These are phyloP conservation scores for Crossaster papposus DNA, from an alignment of 53 echinoderm and acorn worm genomes.

Conservation along the genomic window DNA sequence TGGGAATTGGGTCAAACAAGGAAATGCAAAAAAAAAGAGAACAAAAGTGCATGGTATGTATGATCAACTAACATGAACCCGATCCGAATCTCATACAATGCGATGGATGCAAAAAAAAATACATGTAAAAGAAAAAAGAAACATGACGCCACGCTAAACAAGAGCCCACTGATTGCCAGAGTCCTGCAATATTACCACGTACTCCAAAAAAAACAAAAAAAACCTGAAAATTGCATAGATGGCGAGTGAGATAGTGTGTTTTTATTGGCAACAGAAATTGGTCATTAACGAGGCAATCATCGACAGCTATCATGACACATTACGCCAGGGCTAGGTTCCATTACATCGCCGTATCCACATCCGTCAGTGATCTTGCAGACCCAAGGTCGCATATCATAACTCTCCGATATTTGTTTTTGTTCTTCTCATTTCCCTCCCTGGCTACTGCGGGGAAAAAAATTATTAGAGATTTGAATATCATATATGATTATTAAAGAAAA, in stretches of 20 bases:
- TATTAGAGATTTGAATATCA: background rate
- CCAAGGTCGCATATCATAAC: slow-evolving; percentile 20
- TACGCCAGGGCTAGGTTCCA: background rate
- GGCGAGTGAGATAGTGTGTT: background rate
- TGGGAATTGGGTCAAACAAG: background rate
- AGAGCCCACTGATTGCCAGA: background rate
- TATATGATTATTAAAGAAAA: background rate
- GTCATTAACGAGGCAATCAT: slow-evolving; percentile 31
- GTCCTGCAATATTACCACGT: background rate
- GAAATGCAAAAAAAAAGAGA: background rate
- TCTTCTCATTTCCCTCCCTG: no score
- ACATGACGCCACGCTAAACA: background rate
- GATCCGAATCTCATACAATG: background rate
- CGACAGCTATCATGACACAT: slow-evolving; percentile 5
- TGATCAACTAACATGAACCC: background rate
- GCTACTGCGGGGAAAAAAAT: background rate
- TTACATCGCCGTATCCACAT: background rate
- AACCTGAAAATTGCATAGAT: background rate
- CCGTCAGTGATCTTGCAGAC: background rate
- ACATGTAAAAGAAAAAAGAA: background rate
- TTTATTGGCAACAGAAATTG: background rate
- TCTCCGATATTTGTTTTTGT: background rate
- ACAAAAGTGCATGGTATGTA: background rate
- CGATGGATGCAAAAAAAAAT: background rate
- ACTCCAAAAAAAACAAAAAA: no score